Conservation (phyloP, 2,888 invertebrate species). For the Agrochola litura region DNA sequence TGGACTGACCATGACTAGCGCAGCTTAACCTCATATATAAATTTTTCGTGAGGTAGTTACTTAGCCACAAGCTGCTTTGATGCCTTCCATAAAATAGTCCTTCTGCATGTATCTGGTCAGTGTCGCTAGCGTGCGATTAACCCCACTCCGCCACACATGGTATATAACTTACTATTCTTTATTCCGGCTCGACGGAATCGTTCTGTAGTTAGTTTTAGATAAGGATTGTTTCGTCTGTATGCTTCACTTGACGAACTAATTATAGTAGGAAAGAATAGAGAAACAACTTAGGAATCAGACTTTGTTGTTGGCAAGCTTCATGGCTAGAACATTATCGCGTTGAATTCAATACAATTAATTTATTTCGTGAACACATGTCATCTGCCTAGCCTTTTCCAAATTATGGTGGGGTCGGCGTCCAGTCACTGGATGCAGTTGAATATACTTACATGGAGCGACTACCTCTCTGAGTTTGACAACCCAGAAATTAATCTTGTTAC, state of each 20-base stretch:
- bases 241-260: constrained; percentile 40
- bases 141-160: constrained; percentile 22
- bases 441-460: no score
- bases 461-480: neutral
- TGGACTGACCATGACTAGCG: no score
- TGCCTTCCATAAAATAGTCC: neutral
- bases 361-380: neutral
- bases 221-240: constrained; percentile 19
- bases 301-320: neutral
- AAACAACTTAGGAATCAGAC: neutral
- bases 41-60: neutral
- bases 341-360: neutral
- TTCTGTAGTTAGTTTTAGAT: constrained; percentile 48
- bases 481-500: neutral
- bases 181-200: constrained; percentile 37
- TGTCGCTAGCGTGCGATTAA: constrained; percentile 23
- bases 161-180: constrained; percentile 53
- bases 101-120: neutral
- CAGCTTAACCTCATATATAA: neutral
- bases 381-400: neutral
- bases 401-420: neutral
- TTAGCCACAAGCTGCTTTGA: neutral
- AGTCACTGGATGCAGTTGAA: neutral
- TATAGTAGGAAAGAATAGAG: constrained; percentile 14
- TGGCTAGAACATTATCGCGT: neutral